Evolutionary conservation across 2,797 vertebrate species (phyloP), one percentile per base, ranked within the genome.

Genomic region (Loriculus beryllinus): DNA sequence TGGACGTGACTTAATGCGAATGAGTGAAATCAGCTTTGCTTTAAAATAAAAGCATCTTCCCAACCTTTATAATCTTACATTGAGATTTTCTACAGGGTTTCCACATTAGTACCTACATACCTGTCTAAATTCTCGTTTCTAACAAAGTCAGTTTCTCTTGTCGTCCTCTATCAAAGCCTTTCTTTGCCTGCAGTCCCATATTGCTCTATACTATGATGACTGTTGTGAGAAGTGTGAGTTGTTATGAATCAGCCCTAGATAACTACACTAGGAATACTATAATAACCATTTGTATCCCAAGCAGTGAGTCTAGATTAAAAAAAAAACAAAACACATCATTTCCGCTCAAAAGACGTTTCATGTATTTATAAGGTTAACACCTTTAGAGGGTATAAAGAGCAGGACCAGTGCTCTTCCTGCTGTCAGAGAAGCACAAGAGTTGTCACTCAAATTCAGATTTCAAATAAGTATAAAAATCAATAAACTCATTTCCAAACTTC

Each of bases 151-250:
- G 1, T 54, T 90, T 92, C 51, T 82, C 31, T 42, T 39, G 11
- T 63, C 67, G 40, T 64, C 9, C 29, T 84, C 42, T 37, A 11
- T 51, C 4, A 2, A 22, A 49, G 9, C 9, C 19, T 68, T 7
- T 72, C 42, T 59, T 64, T 75, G 14, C 20, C 59, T 57, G 21
- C 25, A 70, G 18, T 70, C 31, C 60, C 8, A 31, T 17, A 28
- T 48, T 40, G 5, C 8, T 89, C 37, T 59, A 69, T 70, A 33
- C 19, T 74, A 7, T 26, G 56, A 6, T 43, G 26, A 19, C 6
- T 11, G 2, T 14, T 11, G 16, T 26, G 14, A 20, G 18, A 59
- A 64, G 5, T 0, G 0, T 56, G 39, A 84, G 10, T 51, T 37
- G 26, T 33, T 78, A 47, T 65, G 29, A 77, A 14, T 64, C 9